Evolutionary conservation across 1,140 invertebrate species (phyloP), one percentile per base, ranked within the genome.

Genomic region (Chymomyza costata): DNA sequence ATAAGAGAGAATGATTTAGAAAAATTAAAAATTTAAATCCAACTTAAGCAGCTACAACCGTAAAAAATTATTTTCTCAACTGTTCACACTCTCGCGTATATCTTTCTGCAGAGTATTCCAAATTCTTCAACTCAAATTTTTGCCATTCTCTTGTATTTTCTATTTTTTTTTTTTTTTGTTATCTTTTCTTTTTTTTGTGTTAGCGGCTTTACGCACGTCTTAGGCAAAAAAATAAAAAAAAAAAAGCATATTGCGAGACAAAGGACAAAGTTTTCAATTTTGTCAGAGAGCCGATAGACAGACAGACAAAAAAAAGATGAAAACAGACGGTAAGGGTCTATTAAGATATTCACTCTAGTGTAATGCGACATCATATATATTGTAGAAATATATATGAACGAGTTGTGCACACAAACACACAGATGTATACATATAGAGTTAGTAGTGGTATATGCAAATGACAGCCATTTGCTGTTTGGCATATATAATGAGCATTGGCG

Each of bases 311-410:
- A 28, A 25, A 19, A 31, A 16, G 21, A 35, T 11, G 6, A 13
- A 28, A 31, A n/a, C n/a, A 31, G 34, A 6, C 37, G 34, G 14
- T 14, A 34, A 45, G 16, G 45, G 40, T 73, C 73, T 80, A 73
- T 78, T 80, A 78, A 80, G 73, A 78, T 78, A 78, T 78, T 80
- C 73, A 78, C 48, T 78, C 73, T 65, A 49, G 67, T 71, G 73
- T 78, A 80, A 78, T 78, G 73, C 65, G 73, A 71, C 73, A 67
- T 66, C 61, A 66, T 73, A 66, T 54, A 57, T 69, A 41, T 18
- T 14, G 3, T 25, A 3, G 21, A 5, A 3, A 28, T 14, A 28
- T 17, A 39, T 30, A n/a, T 10, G n/a, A 65, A 62, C 62, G 63
- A 65, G 63, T 65, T 63, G 54, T 65, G 52, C 40, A n/a, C n/a